Base-by-base conservation (phyloP, 92 coral and sea anemone species). In the Palythoa grandis region DNA sequence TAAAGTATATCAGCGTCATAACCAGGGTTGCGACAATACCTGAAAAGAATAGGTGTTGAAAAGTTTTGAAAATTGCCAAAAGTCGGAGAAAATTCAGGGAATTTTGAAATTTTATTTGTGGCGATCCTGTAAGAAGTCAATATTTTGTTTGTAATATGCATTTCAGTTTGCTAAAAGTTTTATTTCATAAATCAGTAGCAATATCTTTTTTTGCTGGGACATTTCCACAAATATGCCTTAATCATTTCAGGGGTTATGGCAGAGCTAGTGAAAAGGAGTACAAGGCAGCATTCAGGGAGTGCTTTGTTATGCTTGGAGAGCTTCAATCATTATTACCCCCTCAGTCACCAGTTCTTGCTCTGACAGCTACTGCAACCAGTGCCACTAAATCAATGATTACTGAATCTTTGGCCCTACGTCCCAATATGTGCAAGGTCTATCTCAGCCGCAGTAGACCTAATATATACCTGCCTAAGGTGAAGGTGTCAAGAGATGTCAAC, bases 331-430 rank as follows among this genome's bases (percentile, higher is more conserved):
- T 40, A 11, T 78, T 78, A 52, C 54, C 90, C 38, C 79, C 53
- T 35, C 22, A 11, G 52, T 65, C 92, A 22, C 92, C 92, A 50
- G 74, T 86, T 11, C 40, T 90, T 37, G 90, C 90, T 23, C 61
- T 90, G 72, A 91, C 88, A 70, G 91, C 93, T 40, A 91, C 93
- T 48, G 89, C 89, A 7, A 77, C 91, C 10, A 50, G 43, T 70
- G 72, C 53, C n/a, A 79, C 82, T 8, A 83, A 76, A 38, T 53
- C 47, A 6, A 29, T 20, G 15, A 60, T 85, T 3, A 78, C 87
- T 10, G 37, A 83, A 39, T 68, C 86, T 14, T 83, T 91, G 61
- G 25, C 79, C 12, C 35, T 91, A 83, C 69, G 72, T 20, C 82
- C 78, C 22, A 82, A 88, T 87, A 39, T 39, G 13, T 72, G 76